Conservation (phyloP, 2,888 invertebrate genomes). For the Fragum fragum region DNA sequence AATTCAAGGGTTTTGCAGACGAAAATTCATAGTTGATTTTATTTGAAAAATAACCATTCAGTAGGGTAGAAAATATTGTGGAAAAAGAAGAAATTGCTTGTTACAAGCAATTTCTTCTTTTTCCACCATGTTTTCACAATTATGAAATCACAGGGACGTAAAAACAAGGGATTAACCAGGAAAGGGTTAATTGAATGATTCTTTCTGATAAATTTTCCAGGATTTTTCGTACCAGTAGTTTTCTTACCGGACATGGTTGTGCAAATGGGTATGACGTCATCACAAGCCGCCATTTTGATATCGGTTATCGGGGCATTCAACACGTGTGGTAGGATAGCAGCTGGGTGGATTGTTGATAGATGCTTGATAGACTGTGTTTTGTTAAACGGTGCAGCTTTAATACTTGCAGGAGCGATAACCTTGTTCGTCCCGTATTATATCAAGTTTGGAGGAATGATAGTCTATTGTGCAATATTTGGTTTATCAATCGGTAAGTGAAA, state of each 20-base stretch:
- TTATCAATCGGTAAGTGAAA: conserved; percentile 87
- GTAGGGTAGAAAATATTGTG: too few species aligned
- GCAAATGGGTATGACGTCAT: conserved; percentile 63
- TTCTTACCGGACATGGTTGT: conserved; percentile 88
- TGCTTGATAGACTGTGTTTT: conserved; percentile 93
- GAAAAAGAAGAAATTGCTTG: too few species aligned
- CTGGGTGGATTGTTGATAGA: conserved; percentile 94
- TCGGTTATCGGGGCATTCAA: conserved; percentile 91
- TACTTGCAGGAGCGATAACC: conserved; percentile 95
- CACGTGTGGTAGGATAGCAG: conserved; percentile 96
- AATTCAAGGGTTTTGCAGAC: too few species aligned
- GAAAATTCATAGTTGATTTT: too few species aligned
- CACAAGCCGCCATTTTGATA: conserved; percentile 52
- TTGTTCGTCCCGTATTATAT: conserved; percentile 94
- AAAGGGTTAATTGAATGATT: too few species aligned
- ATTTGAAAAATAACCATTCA: too few species aligned
- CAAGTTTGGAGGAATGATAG: conserved; percentile 92
- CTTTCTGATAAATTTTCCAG: conserved; percentile 89
- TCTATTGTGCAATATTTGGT: conserved; percentile 95
- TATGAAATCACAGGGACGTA: too few species aligned
- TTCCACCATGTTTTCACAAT: too few species aligned
- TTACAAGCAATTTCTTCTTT: too few species aligned
- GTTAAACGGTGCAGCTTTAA: conserved; percentile 95
- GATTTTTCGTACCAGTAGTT: conserved; percentile 97
- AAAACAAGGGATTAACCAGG: too few species aligned